Base-by-base conservation (phyloP, 2,797 vertebrate genomes). In the Loris lydekkerianus region DNA sequence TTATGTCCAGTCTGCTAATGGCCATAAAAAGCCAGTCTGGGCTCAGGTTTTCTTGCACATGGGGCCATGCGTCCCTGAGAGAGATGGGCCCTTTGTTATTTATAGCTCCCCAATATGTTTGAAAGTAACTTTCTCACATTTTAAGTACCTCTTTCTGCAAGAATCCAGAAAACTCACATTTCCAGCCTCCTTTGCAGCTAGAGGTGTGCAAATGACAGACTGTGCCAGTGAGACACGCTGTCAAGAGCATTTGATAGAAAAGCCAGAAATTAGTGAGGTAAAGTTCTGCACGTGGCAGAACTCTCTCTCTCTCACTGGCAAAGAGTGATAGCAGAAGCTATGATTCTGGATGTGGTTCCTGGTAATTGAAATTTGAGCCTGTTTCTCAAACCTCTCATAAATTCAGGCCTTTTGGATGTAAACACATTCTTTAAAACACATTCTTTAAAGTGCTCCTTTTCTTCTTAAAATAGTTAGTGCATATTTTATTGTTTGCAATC, bases 121-220 rank as follows among this genome's bases (percentile, higher is more conserved):
- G 3, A 93, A 46, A 61, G 20, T 65, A 20, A 94, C 43, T 78
- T 86, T 49, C 27, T 40, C 29, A 91, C 40, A 17, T 69, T 60
- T 15, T 73, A 89, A 73, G 43, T 56, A 72, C 0, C 31, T 95
- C 60, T 58, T 86, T 78, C 56, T 46, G 40, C 3, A 29, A 73
- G 49, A 73, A 84, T n/a, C 18, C 60, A 95, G 29, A 80, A 95
- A 92, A 86, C 17, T 80, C 46, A 65, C 75, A 93, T 83, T 94
- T 76, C 40, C 27, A 85, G 80, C n/a, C 40, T 81, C 37, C 14
- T 27, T 88, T 91, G 31, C 18, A 73, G 56, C 58, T 82, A 94
- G 13, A 21, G 34, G 60, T 46, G 1, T 76, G 18, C 49, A 81
- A 89, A 13, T 92, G 63, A 85, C 80, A 56, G 75, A 29, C 29